These are phyloP conservation scores for Eremophila alpestris DNA, from an alignment of 2,797 vertebrate species.

Conservation along the genomic window DNA sequence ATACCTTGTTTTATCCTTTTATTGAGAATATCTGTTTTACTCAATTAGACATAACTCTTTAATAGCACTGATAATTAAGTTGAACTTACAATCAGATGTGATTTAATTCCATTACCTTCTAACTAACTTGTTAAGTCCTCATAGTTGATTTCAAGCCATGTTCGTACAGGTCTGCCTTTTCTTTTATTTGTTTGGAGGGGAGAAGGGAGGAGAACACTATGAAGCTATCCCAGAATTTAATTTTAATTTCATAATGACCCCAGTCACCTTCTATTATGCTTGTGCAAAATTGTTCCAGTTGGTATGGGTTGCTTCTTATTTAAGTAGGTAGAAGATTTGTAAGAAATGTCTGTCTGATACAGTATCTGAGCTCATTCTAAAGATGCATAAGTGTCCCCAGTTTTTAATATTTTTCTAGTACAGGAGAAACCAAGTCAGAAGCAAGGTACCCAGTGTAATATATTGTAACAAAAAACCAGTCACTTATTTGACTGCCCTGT, in stretches of 20 bases:
- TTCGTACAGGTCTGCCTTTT: slow-evolving; percentile 55
- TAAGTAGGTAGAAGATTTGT: slow-evolving; percentile 61
- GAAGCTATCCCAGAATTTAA: slow-evolving; percentile 31
- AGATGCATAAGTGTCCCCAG: background rate
- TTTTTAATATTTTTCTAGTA: slow-evolving; percentile 16
- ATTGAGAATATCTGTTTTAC: slow-evolving; percentile 46
- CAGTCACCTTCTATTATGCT: slow-evolving; percentile 32
- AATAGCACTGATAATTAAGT: slow-evolving; percentile 59
- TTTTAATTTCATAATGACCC: slow-evolving; percentile 15
- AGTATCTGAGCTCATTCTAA: slow-evolving; percentile 69
- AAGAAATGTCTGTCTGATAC: slow-evolving; percentile 55
- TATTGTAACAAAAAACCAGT: slow-evolving; percentile 46
- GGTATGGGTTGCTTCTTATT: slow-evolving; percentile 46
- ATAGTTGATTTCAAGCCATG: slow-evolving; percentile 58
- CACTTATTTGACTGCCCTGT: slow-evolving; percentile 51
- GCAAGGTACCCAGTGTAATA: slow-evolving; percentile 48
- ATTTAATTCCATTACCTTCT: slow-evolving; percentile 50
- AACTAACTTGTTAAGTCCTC: slow-evolving; percentile 34
- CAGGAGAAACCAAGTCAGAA: slow-evolving; percentile 50
- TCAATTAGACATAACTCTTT: slow-evolving; percentile 28
- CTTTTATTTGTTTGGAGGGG: background rate
- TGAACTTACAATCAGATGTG: slow-evolving; percentile 52
- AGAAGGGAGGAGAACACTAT: slow-evolving; percentile 14
- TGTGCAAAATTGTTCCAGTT: slow-evolving; percentile 42
- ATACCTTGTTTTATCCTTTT: slow-evolving; percentile 53